These are phyloP conservation scores for Garra rufa DNA, from an alignment of 2,113 vertebrate genomes.

Conservation along the genomic window DNA sequence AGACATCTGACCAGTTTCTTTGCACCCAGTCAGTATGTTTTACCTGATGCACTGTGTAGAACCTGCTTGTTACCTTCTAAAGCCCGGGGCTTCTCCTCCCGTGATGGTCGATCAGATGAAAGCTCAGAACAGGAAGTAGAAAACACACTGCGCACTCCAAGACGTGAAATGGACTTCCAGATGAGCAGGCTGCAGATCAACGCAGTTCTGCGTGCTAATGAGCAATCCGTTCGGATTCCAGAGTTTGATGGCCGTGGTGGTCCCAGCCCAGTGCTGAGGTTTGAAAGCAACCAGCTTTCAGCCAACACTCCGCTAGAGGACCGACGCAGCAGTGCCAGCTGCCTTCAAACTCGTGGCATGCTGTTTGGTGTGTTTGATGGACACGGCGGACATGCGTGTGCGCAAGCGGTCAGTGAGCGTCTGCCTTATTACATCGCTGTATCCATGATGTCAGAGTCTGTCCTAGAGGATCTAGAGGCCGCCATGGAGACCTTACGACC, in stretches of 20 bases:
- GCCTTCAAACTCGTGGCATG: slow-evolving; percentile 88
- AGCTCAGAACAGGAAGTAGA: slow-evolving; percentile 11
- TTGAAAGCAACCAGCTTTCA: slow-evolving; percentile 91
- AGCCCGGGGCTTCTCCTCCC: slow-evolving; percentile 57
- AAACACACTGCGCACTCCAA: slow-evolving; percentile 64
- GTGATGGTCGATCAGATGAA: slow-evolving; percentile 41
- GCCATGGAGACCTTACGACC: slow-evolving; percentile 85
- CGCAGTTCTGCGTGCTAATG: slow-evolving; percentile 80
- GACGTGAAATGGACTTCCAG: slow-evolving; percentile 82
- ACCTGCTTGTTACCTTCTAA: neutral
- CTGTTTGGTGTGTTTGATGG: slow-evolving; percentile 95
- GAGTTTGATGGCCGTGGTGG: slow-evolving; percentile 73
- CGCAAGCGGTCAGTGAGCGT: slow-evolving; percentile 90
- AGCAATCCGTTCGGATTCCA: slow-evolving; percentile 79
- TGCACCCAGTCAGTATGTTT: slow-evolving; percentile 23
- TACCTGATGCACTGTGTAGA: neutral
- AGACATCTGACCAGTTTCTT: slow-evolving; percentile 10
- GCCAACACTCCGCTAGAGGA: slow-evolving; percentile 92
- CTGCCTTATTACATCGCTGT: slow-evolving; percentile 88
- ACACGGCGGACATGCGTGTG: slow-evolving; percentile 89
- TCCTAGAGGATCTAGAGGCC: slow-evolving; percentile 85
- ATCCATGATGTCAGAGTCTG: slow-evolving; percentile 85
- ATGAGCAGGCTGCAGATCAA: slow-evolving; percentile 82
- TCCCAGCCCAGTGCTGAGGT: slow-evolving; percentile 80
- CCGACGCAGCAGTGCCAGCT: slow-evolving; percentile 84